phyloP scores from a whole-genome alignment of 23 tunicate genomes.

The Oikopleura dioica region DNA sequence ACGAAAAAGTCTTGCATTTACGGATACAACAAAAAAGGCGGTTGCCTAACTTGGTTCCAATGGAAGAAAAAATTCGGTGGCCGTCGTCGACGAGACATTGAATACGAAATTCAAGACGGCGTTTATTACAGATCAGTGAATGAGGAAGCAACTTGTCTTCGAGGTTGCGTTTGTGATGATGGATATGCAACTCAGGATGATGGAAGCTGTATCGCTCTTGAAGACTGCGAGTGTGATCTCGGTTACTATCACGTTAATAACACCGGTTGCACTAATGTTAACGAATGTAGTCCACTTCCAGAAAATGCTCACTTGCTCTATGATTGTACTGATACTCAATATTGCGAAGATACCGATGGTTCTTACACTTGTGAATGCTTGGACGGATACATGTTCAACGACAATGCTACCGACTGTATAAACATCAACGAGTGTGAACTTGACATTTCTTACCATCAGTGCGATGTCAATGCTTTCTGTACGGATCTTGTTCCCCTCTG shows the following conservation, averaged over 20 bases:
- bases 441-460: neutral
- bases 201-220: neutral
- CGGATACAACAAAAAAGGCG: too few species aligned
- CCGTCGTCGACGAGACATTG: neutral
- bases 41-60: too few species aligned
- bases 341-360: neutral
- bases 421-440: neutral
- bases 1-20: too few species aligned
- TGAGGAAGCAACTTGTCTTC: neutral
- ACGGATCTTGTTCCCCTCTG: neutral
- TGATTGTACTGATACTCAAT: neutral
- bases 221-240: neutral
- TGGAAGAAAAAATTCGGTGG: too few species aligned
- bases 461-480: neutral
- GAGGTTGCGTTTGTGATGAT: neutral
- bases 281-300: neutral
- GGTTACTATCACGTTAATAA: neutral
- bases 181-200: neutral
- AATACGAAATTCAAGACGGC: neutral
- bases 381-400: neutral
- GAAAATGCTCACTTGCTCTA: neutral
- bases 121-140: neutral
- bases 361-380: neutral
- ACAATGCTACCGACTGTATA: neutral
- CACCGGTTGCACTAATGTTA: neutral